Conservation (phyloP, 2,888 invertebrate species). For the Rhabditoides inermis region DNA sequence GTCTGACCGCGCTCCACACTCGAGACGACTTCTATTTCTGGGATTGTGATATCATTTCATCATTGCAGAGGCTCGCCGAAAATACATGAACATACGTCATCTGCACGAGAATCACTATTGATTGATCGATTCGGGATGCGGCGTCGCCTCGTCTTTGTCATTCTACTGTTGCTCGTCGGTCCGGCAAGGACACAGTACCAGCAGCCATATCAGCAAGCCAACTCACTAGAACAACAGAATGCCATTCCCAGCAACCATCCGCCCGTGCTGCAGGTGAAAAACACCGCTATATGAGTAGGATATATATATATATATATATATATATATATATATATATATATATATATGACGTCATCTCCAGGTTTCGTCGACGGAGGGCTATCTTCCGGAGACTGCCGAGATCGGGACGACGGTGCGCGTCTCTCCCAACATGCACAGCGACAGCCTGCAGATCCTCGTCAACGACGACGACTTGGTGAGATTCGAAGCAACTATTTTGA, state of each 20-base stretch:
- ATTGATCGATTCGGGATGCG: too few relatives aligned
- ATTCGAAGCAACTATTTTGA: too few relatives aligned
- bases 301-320: neutral
- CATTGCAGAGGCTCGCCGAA: too few relatives aligned
- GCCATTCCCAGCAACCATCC: constrained; percentile 15
- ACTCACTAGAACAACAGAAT: neutral
- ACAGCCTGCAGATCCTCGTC: constrained; percentile 49
- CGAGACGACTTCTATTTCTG: too few relatives aligned
- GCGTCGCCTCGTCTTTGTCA: too few relatives aligned
- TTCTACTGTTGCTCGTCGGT: too few relatives aligned
- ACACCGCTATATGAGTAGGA: neutral
- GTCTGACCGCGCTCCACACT: too few relatives aligned
- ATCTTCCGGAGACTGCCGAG: constrained; percentile 43
- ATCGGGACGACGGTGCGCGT: constrained; percentile 49
- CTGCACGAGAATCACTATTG: too few relatives aligned
- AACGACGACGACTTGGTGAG: constrained; percentile 49
- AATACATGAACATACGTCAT: too few relatives aligned
- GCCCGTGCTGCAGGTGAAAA: constrained; percentile 17
- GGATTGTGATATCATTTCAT: too few relatives aligned
- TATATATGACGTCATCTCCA: constrained; percentile 11
- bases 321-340: neutral
- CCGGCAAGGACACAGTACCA: too few relatives aligned
- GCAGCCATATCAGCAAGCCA: too few relatives aligned
- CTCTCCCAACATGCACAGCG: constrained; percentile 34
- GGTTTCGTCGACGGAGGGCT: constrained; percentile 47